Percentiles rank a stretch among this genome's conserved stretches.
Conservation (phyloP, 2,888 invertebrate genomes). For the Eledone cirrhosa region DNA sequence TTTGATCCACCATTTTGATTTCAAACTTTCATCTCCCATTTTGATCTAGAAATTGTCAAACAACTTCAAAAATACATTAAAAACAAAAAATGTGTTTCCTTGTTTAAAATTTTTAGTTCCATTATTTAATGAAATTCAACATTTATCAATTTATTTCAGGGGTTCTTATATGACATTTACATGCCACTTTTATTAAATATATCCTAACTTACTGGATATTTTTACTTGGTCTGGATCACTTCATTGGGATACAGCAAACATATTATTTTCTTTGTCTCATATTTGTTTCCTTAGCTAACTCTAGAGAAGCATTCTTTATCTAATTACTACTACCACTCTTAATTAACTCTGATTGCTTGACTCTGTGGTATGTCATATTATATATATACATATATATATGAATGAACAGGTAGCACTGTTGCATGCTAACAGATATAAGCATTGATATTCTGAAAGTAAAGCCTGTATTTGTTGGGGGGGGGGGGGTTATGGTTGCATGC, state of each 20-base stretch:
- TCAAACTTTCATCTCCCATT: too few species aligned
- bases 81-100: too few species aligned
- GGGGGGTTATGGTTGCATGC: constrained; percentile 14
- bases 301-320: constrained; percentile 9
- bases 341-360: constrained; percentile 27
- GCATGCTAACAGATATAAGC: constrained; percentile 27
- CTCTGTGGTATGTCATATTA: constrained; percentile 8
- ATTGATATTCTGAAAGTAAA: constrained; percentile 24
- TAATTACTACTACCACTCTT: constrained; percentile 23
- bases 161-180: neutral
- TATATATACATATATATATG: neutral
- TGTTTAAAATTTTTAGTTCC: too few species aligned
- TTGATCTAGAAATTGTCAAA: too few species aligned
- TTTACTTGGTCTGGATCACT: constrained; percentile 16
- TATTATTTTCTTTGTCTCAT: neutral
- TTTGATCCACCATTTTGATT: too few species aligned
- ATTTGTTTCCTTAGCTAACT: constrained; percentile 11
- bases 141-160: constrained; percentile 4
- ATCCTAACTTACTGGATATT: constrained; percentile 19
- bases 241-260: neutral
- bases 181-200: constrained; percentile 4
- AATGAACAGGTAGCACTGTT: constrained; percentile 27
- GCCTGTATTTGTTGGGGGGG: constrained; percentile 17
- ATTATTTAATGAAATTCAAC: too few species aligned
- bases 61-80: too few species aligned